Evolutionary conservation across 2,113 vertebrate species (phyloP).

Genomic region (Piprites chloris): DNA sequence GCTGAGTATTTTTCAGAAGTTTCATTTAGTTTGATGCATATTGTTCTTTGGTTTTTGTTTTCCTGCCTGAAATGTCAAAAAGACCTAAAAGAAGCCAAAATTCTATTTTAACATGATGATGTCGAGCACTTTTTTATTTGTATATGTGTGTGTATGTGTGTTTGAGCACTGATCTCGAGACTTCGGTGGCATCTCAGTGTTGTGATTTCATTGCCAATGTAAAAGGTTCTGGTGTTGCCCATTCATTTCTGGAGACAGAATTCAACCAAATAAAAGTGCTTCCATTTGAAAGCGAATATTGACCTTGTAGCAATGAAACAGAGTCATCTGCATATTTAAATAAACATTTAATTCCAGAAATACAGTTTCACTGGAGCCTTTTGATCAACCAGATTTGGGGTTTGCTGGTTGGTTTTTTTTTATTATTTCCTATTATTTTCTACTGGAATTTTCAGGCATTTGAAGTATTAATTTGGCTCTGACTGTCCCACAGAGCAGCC

Average conservation of each 20-base stretch:
- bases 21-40: conserved; percentile 37
- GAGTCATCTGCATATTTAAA: conserved; percentile 55
- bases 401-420: not conserved
- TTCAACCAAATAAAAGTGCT: conserved; percentile 73
- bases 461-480: not conserved
- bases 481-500: not conserved
- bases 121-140: conserved; percentile 63
- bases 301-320: conserved; percentile 55
- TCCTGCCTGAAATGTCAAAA: conserved; percentile 54
- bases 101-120: conserved; percentile 64
- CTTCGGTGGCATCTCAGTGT: conserved; percentile 48
- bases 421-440: not conserved
- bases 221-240: conserved; percentile 53
- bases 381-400: not conserved
- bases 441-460: not conserved
- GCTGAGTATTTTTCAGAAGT: conserved; percentile 55
- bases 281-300: conserved; percentile 64
- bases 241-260: conserved; percentile 71
- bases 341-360: conserved; percentile 60
- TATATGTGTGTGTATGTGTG: conserved; percentile 56
- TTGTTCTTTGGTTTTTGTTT: not conserved
- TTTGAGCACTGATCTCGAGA: conserved; percentile 55
- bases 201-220: conserved; percentile 41
- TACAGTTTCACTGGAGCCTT: not conserved
- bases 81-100: conserved; percentile 51